Percentiles rank a stretch among this genome's conserved stretches.
These are phyloP conservation scores for Zygaena filipendulae DNA, from an alignment of 2,888 invertebrate species.

Conservation along the genomic window DNA sequence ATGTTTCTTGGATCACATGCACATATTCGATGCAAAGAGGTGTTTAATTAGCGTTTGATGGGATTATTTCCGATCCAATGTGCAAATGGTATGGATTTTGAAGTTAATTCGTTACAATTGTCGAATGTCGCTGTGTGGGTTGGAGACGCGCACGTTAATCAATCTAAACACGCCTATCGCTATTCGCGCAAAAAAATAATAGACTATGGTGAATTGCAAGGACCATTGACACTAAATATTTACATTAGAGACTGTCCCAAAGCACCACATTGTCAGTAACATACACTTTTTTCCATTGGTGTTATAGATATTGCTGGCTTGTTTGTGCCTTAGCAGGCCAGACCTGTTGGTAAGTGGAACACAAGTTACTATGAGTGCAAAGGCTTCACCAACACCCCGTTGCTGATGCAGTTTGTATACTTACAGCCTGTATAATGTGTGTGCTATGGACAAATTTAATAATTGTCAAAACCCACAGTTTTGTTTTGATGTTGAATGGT, in stretches of 20 bases:
- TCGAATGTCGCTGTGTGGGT: too few species aligned
- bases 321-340: slow-evolving; percentile 80
- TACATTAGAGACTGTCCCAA: slow-evolving; percentile 48
- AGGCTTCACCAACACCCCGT: slow-evolving; percentile 53
- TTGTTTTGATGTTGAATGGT: slow-evolving; percentile 62
- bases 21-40: slow-evolving; percentile 43
- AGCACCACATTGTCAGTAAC: slow-evolving; percentile 55
- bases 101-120: slow-evolving; percentile 39
- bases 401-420: slow-evolving; percentile 55
- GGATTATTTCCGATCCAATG: too few species aligned
- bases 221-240: slow-evolving; percentile 54
- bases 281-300: slow-evolving; percentile 64
- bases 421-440: slow-evolving; percentile 60
- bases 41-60: slow-evolving; percentile 42
- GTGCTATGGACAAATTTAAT: slow-evolving; percentile 59
- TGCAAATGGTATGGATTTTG: too few species aligned
- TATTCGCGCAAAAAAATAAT: slow-evolving; percentile 61
- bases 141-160: too few species aligned
- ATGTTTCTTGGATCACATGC: slow-evolving; percentile 66
- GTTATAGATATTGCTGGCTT: slow-evolving; percentile 80
- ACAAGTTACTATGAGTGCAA: slow-evolving; percentile 39
- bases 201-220: slow-evolving; percentile 60
- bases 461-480: too few species aligned
- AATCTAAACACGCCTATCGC: slow-evolving; percentile 40
- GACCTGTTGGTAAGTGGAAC: slow-evolving; percentile 77